Evolutionary conservation across 2,797 vertebrate genomes (phyloP).

Genomic region (Anableps anableps): DNA sequence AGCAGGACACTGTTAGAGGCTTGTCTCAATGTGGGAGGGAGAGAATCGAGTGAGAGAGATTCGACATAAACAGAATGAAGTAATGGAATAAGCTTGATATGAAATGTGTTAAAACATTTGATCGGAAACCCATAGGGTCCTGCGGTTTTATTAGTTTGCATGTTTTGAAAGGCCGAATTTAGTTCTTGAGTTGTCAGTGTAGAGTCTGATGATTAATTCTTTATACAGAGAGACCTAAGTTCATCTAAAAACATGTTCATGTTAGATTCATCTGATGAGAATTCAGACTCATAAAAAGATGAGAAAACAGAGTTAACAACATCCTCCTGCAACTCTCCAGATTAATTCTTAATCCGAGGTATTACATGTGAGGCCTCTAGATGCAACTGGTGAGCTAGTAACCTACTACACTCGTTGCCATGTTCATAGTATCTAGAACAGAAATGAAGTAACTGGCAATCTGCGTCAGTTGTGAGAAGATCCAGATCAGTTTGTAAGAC

Average conservation of each 20-base stretch:
- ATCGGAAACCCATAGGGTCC: not conserved
- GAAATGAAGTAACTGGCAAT: not conserved
- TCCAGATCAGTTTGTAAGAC: not conserved
- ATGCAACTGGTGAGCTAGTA: not conserved
- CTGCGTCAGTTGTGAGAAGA: not conserved
- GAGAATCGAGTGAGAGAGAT: not conserved
- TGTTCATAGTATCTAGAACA: not conserved
- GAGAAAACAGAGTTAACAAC: constrained; percentile 21
- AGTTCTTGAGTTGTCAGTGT: not conserved
- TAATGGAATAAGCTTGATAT: not conserved
- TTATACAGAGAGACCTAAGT: constrained; percentile 4
- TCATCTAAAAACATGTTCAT: not conserved
- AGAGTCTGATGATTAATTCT: not conserved
- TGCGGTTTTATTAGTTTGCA: not conserved
- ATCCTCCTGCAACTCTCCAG: not conserved
- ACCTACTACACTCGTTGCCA: not conserved
- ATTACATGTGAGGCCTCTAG: not conserved
- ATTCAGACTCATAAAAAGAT: not conserved
- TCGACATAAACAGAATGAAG: not conserved
- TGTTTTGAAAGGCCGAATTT: not conserved
- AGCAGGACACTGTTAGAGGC: too few relatives aligned
- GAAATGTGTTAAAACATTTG: not conserved
- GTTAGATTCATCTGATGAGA: not conserved
- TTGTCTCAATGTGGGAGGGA: too few relatives aligned
- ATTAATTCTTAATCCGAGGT: not conserved